These are phyloP conservation scores for Pollenia griseotomentosa DNA, from an alignment of 2,888 invertebrate genomes.

Conservation along the genomic window DNA sequence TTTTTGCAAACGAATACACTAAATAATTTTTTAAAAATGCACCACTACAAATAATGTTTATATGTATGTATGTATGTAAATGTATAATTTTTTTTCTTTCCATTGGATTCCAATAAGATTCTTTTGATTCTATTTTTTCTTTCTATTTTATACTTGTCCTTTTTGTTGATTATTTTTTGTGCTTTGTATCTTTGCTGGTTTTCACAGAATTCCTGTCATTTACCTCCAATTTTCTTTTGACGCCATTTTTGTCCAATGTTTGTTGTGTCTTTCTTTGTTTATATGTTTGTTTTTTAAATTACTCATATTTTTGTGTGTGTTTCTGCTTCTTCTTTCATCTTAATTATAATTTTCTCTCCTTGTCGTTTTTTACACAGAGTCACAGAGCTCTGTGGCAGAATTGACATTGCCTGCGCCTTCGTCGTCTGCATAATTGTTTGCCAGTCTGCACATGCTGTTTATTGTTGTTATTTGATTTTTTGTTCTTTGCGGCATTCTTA, in stretches of 20 bases:
- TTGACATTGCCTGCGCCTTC: conserved; percentile 3
- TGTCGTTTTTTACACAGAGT: conserved; percentile 14
- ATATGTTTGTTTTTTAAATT: conserved; percentile 40
- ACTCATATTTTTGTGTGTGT: conserved; percentile 22
- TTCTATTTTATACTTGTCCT: conserved; percentile 45
- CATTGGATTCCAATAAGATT: conserved; percentile 36
- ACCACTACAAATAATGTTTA: neutral
- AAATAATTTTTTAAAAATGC: neutral
- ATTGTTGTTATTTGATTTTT: conserved; percentile 43
- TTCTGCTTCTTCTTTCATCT: neutral
- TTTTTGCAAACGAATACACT: neutral
- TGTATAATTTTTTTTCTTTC: neutral
- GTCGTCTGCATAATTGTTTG: neutral
- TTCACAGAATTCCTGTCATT: conserved; percentile 49
- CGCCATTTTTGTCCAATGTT: conserved; percentile 53
- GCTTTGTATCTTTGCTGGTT: conserved; percentile 39
- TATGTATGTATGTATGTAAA: no score
- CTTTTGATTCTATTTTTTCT: conserved; percentile 17
- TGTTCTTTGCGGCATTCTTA: conserved; percentile 13
- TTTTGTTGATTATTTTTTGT: conserved; percentile 38
- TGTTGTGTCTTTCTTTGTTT: conserved; percentile 17
- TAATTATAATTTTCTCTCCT: conserved; percentile 1
- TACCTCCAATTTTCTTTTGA: conserved; percentile 60
- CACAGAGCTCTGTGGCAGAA: conserved; percentile 9
- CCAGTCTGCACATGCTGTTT: conserved; percentile 34